Conservation (phyloP, 2,797 vertebrate genomes). For the Hylomyscus alleni region DNA sequence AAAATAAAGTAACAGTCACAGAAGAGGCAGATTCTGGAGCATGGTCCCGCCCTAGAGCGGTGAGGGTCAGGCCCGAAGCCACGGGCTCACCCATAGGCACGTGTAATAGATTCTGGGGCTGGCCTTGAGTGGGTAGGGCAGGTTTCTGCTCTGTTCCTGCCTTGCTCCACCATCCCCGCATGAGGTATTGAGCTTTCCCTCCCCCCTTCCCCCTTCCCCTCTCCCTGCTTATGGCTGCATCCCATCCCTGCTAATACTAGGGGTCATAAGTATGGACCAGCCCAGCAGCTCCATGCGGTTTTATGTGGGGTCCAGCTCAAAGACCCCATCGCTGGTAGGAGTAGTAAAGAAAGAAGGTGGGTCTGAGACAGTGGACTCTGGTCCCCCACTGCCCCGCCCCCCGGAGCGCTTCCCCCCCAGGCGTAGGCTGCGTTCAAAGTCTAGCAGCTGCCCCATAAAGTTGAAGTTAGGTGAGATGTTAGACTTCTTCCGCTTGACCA, state of each 20-base stretch:
- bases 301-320: slow-evolving; percentile 87
- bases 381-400: slow-evolving; percentile 13
- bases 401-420: slow-evolving; percentile 71
- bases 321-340: slow-evolving; percentile 84
- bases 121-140: slow-evolving; percentile 34
- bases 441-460: slow-evolving; percentile 99
- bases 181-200: slow-evolving; percentile 76
- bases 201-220: background rate
- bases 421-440: slow-evolving; percentile 94
- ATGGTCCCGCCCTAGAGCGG: background rate
- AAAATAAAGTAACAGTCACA: slow-evolving; percentile 76
- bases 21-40: slow-evolving; percentile 74
- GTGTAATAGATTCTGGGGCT: slow-evolving; percentile 64
- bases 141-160: slow-evolving; percentile 41
- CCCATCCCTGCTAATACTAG: background rate
- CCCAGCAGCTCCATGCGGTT: background rate
- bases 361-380: slow-evolving; percentile 60
- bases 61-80: slow-evolving; percentile 12
- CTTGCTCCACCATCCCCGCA: slow-evolving; percentile 15
- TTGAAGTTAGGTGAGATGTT: slow-evolving; percentile 99
- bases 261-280: slow-evolving; percentile 14
- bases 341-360: slow-evolving; percentile 87
- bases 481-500: slow-evolving; percentile 99
- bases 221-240: background rate
- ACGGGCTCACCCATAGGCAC: slow-evolving; percentile 76